phyloP scores from a whole-genome alignment of 2,113 vertebrate species.

The Mirza zaza region DNA sequence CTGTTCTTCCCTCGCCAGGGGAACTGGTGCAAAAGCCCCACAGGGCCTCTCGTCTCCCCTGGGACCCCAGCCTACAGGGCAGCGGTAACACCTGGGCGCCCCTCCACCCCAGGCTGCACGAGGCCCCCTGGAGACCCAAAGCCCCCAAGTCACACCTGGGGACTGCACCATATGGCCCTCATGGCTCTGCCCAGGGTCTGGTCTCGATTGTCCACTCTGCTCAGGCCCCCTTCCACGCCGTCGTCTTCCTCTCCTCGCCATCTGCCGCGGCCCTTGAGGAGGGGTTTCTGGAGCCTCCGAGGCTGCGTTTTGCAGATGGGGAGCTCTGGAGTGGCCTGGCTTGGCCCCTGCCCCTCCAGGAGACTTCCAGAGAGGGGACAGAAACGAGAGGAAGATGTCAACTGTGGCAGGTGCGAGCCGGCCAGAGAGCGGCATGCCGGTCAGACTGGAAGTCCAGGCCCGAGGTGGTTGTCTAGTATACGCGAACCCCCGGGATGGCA shows the following conservation, averaged over 20 bases:
- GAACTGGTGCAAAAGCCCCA: neutral
- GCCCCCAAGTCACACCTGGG: neutral
- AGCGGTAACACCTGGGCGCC: too few relatives aligned
- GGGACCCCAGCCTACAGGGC: neutral
- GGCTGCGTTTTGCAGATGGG: neutral
- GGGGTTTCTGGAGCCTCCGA: neutral
- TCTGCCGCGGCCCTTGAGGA: neutral
- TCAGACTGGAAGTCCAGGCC: neutral
- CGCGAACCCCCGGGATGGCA: neutral
- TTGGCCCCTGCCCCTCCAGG: neutral
- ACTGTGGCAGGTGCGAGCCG: accelerated
- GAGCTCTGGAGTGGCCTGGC: neutral
- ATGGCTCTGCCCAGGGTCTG: accelerated
- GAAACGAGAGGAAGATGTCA: neutral
- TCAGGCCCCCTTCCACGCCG: accelerated
- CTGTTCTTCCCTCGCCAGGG: accelerated
- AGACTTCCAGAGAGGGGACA: neutral
- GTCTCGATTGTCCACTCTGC: too few relatives aligned
- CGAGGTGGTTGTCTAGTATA: neutral
- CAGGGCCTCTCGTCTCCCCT: neutral
- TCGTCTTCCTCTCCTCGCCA: neutral
- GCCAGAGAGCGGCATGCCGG: neutral
- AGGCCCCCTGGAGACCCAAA: neutral
- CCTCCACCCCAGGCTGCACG: neutral
- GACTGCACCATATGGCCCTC: too few relatives aligned